phyloP scores from a whole-genome alignment of 2,888 invertebrate species.

The Pristionchus japonicus region DNA sequence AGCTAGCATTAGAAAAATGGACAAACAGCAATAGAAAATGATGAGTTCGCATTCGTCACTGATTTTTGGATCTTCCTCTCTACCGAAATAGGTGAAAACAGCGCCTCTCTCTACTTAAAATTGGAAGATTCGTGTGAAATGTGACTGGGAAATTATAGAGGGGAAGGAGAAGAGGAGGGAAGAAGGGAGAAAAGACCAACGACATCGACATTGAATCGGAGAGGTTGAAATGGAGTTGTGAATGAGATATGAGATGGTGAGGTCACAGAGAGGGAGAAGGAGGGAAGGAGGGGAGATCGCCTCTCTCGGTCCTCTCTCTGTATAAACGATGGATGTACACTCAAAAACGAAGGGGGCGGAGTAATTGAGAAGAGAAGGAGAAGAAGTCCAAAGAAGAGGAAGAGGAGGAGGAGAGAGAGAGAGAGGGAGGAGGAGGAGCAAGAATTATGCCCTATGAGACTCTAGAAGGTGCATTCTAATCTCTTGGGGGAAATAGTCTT shows the following conservation, averaged over 20 bases:
- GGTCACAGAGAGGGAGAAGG: background rate
- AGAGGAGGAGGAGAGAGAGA: background rate
- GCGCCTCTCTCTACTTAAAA: background rate
- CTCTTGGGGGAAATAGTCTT: background rate
- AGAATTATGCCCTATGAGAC: slow-evolving; percentile 35
- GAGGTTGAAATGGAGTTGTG: slow-evolving; percentile 19
- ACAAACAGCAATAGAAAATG: no score
- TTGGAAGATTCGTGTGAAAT: background rate
- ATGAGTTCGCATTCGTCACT: no score
- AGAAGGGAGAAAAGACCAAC: background rate
- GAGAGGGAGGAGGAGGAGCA: background rate
- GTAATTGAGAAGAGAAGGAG: slow-evolving; percentile 4
- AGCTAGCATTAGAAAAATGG: no score
- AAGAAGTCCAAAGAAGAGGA: background rate
- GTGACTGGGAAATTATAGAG: slow-evolving; percentile 23
- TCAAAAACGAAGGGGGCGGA: background rate
- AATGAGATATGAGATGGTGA: slow-evolving; percentile 38
- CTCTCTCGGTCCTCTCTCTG: background rate
- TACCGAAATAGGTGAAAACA: background rate
- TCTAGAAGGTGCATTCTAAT: slow-evolving; percentile 6
- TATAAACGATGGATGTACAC: slow-evolving; percentile 12
- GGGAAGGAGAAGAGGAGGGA: background rate
- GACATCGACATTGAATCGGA: no score
- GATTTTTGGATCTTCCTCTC: background rate
- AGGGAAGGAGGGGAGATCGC: background rate